These are phyloP conservation scores for Cecropterus lyciades DNA, from an alignment of 1,140 invertebrate genomes.

Conservation along the genomic window DNA sequence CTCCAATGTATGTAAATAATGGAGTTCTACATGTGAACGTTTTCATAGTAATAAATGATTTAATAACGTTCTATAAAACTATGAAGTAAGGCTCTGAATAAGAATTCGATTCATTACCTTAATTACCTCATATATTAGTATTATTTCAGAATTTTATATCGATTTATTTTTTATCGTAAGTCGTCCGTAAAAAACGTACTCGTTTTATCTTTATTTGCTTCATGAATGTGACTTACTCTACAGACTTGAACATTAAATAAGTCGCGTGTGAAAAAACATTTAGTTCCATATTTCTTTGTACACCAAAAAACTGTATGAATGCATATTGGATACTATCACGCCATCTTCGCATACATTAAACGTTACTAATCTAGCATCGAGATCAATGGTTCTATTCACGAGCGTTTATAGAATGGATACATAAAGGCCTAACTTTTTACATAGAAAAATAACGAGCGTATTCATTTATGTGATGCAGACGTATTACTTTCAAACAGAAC, in stretches of 20 bases:
- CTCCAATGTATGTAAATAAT: too few relatives aligned
- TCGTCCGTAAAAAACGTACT: too few relatives aligned
- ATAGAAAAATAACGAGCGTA: background rate
- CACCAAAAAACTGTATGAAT: slow-evolving; percentile 10
- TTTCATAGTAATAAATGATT: too few relatives aligned
- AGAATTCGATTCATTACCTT: too few relatives aligned
- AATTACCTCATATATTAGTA: too few relatives aligned
- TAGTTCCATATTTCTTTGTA: background rate
- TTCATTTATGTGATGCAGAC: background rate
- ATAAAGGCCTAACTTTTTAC: background rate
- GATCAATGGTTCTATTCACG: slow-evolving; percentile 12
- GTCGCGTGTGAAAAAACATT: slow-evolving; percentile 10
- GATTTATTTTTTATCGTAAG: too few relatives aligned
- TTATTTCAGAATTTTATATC: too few relatives aligned
- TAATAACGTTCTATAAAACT: too few relatives aligned
- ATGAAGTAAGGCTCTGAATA: too few relatives aligned
- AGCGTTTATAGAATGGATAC: slow-evolving; percentile 2
- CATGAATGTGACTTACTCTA: background rate
- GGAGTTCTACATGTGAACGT: too few relatives aligned
- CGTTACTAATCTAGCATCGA: slow-evolving; percentile 8
- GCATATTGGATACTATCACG: slow-evolving; percentile 22
- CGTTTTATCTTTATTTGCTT: background rate
- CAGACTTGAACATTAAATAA: background rate
- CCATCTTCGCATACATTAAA: slow-evolving; percentile 24
- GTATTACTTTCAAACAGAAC: too few relatives aligned